Evolutionary conservation across 2,113 vertebrate genomes (phyloP), one percentile per base, ranked within the genome.

Genomic region (Coptodon bakossiorum): DNA sequence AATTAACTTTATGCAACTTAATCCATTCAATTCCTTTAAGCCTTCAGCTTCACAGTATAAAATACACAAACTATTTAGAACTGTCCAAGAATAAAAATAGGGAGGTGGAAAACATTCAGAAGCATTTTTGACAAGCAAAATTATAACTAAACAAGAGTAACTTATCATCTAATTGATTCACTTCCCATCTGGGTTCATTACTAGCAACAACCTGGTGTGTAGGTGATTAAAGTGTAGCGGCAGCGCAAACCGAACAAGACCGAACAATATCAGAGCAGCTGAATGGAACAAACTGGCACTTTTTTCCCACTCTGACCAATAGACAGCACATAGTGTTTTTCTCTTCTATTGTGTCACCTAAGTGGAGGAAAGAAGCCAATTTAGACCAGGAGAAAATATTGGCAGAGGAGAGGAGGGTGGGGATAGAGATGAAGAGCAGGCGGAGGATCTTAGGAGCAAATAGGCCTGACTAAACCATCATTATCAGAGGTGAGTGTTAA

Each of bases 401-500:
- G 83, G 76, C 63, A 50, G 63, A 80, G 31, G 19, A 52, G 36
- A 78, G 79, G 34, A 36, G 66, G 68, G 61, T 45, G 43, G 86
- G 61, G 45, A 85, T 56, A 53, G 90, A 78, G 66, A 87, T 56
- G 53, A 84, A 80, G 73, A 86, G 80, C 78, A 86, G 89, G 54
- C 29, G 43, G 82, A 85, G 76, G 81, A 85, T 86, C 82, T 87
- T 45, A 56, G 38, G 45, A 27, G 84, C 40, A 89, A 92, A 92
- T 85, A 88, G 90, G 56, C 90, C 87, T 83, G 84, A 91, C 88
- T 84, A 81, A 89, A 85, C 68, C 85, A 90, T 95, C 87, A 93
- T 94, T 92, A 93, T 91, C 85, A 87, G 87, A 93, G 89, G 91
- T 92, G 90, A 93, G 92, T 83, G 86, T 90, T 89, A 86, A 92